Evolutionary conservation across 64 coral and sea anemone genomes (phyloP), one percentile per base, ranked within the genome.

Genomic region (Cladopsammia gracilis): DNA sequence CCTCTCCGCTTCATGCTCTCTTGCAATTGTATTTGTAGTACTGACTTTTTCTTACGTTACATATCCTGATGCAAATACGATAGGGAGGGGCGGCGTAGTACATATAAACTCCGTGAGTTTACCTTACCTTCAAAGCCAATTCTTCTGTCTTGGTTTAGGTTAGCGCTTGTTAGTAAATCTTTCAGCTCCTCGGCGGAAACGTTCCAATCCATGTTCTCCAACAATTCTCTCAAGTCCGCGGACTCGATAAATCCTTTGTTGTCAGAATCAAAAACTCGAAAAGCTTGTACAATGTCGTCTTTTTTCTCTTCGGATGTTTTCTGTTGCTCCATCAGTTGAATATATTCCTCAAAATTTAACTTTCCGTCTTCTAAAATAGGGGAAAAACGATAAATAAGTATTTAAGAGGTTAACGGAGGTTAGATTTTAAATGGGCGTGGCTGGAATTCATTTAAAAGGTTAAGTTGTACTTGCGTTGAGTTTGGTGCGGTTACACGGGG

Each of bases 321-420:
- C 62, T 97, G 88, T 34, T 93, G 46, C 56, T 94, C 88, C 96
- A 97, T 97, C 4, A 97, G 70, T 67, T 94, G 81, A n/a, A 97
- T 93, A 25, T 91, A 97, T 77, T 97, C 96, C 44, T 47, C 66
- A 61, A 97, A 88, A 20, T 91, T 93, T 3, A 97, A 61, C 1
- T 89, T 68, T 34, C 96, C 96, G 20, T 97, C 93, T 48, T 88
- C 96, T 97, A 72, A 4, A 22, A 18, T 58, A 74, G 23, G 64
- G 7, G 64, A 79, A 0, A 80, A 75, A 57, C 48, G 4, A 24
- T 10, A 3, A n/a, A n/a, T n/a, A n/a, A n/a, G n/a, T n/a, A n/a
- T n/a, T n/a, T n/a, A n/a, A n/a, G n/a, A n/a, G n/a, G n/a, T n/a
- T n/a, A n/a, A n/a, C n/a, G n/a, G n/a, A n/a, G n/a, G n/a, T n/a